Evolutionary conservation across 1,140 invertebrate species (phyloP).

Genomic region (Sipha flava): DNA sequence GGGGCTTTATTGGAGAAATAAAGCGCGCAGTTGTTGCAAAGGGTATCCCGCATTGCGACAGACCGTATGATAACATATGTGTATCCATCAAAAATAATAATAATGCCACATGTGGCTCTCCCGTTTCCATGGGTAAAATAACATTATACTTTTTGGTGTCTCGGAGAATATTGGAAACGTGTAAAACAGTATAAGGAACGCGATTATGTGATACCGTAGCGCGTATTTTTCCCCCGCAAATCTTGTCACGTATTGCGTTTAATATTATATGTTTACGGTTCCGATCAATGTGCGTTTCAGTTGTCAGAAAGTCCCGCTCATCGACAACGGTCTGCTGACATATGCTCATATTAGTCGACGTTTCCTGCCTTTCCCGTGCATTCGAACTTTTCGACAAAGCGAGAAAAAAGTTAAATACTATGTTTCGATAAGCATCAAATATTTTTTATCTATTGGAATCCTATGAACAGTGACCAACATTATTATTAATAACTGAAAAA

Average conservation of each 20-base stretch:
- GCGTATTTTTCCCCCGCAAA: background rate
- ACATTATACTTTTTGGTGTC: background rate
- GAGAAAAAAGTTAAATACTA: too few relatives aligned
- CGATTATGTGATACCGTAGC: background rate
- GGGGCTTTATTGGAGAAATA: conserved; percentile 26
- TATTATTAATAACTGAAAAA: too few relatives aligned
- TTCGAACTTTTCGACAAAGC: too few relatives aligned
- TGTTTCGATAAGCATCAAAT: too few relatives aligned
- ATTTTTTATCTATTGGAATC: too few relatives aligned
- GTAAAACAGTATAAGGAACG: conserved; percentile 1
- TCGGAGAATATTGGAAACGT: background rate
- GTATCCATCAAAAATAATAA: conserved; percentile 28
- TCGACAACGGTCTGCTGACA: background rate
- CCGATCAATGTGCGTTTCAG: background rate
- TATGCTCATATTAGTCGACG: background rate
- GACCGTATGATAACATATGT: conserved; percentile 5
- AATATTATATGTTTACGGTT: background rate
- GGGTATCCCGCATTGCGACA: conserved; percentile 30
- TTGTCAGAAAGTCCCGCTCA: background rate
- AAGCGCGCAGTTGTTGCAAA: conserved; percentile 25
- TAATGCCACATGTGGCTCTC: background rate
- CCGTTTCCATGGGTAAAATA: background rate
- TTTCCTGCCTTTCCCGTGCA: background rate
- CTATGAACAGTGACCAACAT: too few relatives aligned
- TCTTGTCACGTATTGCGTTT: conserved; percentile 7